Base-by-base conservation (phyloP, 2,113 vertebrate species). In the Pseudopodoces humilis region DNA sequence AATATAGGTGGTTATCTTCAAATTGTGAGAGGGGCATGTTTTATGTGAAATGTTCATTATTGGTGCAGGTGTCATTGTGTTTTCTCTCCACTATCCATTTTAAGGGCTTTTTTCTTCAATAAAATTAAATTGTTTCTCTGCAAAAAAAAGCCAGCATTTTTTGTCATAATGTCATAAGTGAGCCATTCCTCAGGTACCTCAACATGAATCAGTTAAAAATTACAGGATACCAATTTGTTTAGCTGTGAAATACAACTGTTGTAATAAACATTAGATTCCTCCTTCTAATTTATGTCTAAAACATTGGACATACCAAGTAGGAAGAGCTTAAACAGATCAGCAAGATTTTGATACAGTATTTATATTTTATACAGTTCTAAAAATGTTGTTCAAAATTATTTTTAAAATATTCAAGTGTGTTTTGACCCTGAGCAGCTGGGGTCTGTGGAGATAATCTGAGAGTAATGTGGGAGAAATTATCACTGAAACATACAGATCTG, bases 61-160 rank as follows among this genome's bases (percentile, higher is more conserved):
- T 28, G 49, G 23, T 37, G 43, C 44, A 52, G 47, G 27, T 91
- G 27, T 69, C 11, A 14, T 55, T 81, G 39, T 80, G 20, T 55
- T 93, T 91, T 80, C n/a, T 62, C 6, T 70, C 23, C 14, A 46
- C 23, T 4, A 56, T 69, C 11, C 10, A 10, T 41, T 79, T 37
- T 43, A 14, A 70, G 71, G 16, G 22, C 9, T 41, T 82, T 87
- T 74, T 83, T 37, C 17, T 82, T 72, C n/a, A 43, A 35, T 60
- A 68, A 78, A 83, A 46, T 63, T 1, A 63, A 79, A 44, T 83
- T 6, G 6, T 86, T 95, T 92, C 15, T 86, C 13, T 23, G 65
- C 24, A 46, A 39, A 85, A 92, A 2, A 44, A 3, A 12, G 2
- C 1, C 0, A 2, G 7, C 6, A 2, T 18, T n/a, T 58, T 71